Evolutionary conservation across 2,113 vertebrate species (phyloP), one percentile per base, ranked within the genome.

Genomic region (Albula glossodonta): DNA sequence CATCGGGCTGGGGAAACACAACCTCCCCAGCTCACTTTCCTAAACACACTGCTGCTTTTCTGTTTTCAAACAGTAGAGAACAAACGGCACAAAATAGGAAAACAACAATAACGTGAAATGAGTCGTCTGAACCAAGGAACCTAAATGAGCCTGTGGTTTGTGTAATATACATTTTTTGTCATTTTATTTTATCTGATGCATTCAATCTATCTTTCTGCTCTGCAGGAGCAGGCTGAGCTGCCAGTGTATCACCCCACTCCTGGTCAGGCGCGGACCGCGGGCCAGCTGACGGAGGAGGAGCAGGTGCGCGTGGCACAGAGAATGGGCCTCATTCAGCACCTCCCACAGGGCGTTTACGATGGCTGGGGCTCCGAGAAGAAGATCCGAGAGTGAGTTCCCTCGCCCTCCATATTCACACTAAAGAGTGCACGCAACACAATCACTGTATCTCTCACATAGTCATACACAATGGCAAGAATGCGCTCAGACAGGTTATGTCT

Each of bases 291-390:
- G 0, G 98, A 99, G 88, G 98, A 99, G 91, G 98, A 99, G 90
- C 98, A 99, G 90, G 97, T 99, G 92, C 94, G 98, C 88, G 99
- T 99, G 87, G 98, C 98, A 88, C 98, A 99, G 94, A 93, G 98
- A 87, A 98, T 99, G 85, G 98, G 98, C 91, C 98, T 99, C 91
- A 99, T 99, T 92, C 98, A 99, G 92, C 98, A 99, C 93, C 96
- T 99, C 70, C 98, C 98, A 66, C 97, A 95, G 88, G 98, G 98
- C n/a, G 96, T 99, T 90, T 99, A 99, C 80, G 97, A 98, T 84
- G 97, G 97, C 87, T 98, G 97, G 12, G 97, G 97, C 92, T 97
- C 97, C 0, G 98, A 99, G 94, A 99, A 99, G 90, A 99, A 98
- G 95, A 99, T 99, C 91, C 95, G 98, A 95, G 98, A 99, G 98